A percentile compares a stretch with the other conserved stretches of the same genome.
phyloP scores from a whole-genome alignment of 2,797 vertebrate species.

The Leptatherina wallacei region DNA sequence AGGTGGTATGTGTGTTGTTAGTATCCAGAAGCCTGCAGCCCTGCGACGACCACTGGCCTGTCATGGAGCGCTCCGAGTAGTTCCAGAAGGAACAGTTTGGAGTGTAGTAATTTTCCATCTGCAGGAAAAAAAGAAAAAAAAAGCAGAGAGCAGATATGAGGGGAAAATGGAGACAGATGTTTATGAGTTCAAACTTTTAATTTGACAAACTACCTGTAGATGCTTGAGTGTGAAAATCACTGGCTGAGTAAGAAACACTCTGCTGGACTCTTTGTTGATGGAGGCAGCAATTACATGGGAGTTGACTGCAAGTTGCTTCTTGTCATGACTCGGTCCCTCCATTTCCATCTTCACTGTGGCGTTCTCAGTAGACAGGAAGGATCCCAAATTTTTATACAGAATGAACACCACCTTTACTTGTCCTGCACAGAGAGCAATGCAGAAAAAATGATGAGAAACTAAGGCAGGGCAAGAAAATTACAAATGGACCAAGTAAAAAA shows the following conservation, averaged over 20 bases:
- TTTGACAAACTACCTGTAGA: slow-evolving; percentile 81
- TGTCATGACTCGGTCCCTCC: slow-evolving; percentile 78
- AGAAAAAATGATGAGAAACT: slow-evolving; percentile 8
- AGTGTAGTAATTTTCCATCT: slow-evolving; percentile 92
- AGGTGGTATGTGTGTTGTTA: slow-evolving; percentile 93
- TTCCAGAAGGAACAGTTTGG: slow-evolving; percentile 98
- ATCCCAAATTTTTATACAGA: slow-evolving; percentile 93
- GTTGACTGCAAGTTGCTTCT: slow-evolving; percentile 88
- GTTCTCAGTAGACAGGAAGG: slow-evolving; percentile 93
- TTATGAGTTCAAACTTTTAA: background rate
- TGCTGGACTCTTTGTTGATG: slow-evolving; percentile 95
- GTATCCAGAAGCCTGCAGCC: slow-evolving; percentile 91
- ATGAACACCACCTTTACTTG: slow-evolving; percentile 95
- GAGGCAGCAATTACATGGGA: slow-evolving; percentile 92
- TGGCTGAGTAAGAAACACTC: slow-evolving; percentile 93
- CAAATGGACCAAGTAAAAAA: slow-evolving; percentile 5
- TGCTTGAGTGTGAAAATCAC: slow-evolving; percentile 93
- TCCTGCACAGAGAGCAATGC: slow-evolving; percentile 74
- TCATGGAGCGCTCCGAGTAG: slow-evolving; percentile 95
- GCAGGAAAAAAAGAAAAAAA: background rate
- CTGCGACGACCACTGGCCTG: slow-evolving; percentile 94
- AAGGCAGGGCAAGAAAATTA: background rate
- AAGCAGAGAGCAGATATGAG: background rate
- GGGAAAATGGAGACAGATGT: background rate
- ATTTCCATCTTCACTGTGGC: slow-evolving; percentile 91